Base-by-base conservation (phyloP, 2,797 vertebrate genomes). In the Percopsis omiscomaycus region DNA sequence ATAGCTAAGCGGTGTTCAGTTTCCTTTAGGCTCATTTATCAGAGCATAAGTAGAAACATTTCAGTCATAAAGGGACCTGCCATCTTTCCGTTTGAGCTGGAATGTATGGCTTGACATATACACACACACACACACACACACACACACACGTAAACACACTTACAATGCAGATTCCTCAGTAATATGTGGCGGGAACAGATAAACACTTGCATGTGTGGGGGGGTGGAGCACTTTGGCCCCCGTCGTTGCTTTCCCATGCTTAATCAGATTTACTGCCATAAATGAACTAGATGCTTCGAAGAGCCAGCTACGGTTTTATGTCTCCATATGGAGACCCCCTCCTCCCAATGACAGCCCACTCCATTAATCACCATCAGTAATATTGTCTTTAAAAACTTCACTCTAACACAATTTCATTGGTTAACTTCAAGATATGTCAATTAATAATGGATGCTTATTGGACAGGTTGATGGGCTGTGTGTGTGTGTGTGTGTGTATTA, bases 201-300 rank as follows among this genome's bases (percentile, higher is more conserved):
- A 58, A 72, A 72, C 67, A 56, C 64, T 56, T 70, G 14, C 46
- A 32, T 52, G 45, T 30, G 53, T 16, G 48, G 42, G 50, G n/a
- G n/a, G n/a, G n/a, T n/a, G 42, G 65, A 74, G 42, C 45, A 27
- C 53, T n/a, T 22, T 51, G 72, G 37, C 51, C 27, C 50, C 32
- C 61, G 51, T 62, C 65, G 62, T 55, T 44, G 55, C 55, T 69
- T 78, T 29, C 51, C 42, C 58, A 52, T 68, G 48, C 5, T 63
- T 78, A 77, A 79, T 82, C 56, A 81, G 72, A 79, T 85, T 85
- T 83, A 75, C 68, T 73, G 12, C 48, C 56, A 22, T 80, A 60
- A 81, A 81, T 81, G 59, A 84, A 77, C 80, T 63, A 80, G 47
- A 61, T 42, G 59, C 44, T 79, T 68, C 27, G 69, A 64, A 62